These are phyloP conservation scores for Polydrusus tereticollis DNA, from an alignment of 2,888 invertebrate genomes.

Conservation along the genomic window DNA sequence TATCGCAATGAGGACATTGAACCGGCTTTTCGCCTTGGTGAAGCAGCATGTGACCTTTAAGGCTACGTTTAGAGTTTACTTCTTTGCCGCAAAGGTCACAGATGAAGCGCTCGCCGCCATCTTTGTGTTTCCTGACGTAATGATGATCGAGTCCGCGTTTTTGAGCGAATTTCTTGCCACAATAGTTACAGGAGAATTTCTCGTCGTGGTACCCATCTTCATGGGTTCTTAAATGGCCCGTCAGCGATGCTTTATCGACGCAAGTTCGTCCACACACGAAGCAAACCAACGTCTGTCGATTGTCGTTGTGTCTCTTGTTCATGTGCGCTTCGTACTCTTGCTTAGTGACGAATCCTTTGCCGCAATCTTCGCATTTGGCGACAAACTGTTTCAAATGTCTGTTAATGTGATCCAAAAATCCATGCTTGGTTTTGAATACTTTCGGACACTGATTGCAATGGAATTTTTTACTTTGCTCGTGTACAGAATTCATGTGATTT, in stretches of 20 bases:
- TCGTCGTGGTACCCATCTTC: conserved; percentile 43
- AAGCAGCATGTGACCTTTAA: conserved; percentile 57
- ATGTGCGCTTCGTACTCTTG: conserved; percentile 59
- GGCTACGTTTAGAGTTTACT: conserved; percentile 63
- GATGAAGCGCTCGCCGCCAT: conserved; percentile 53
- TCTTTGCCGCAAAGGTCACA: conserved; percentile 71
- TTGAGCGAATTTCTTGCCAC: conserved; percentile 52
- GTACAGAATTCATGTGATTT: conserved; percentile 52
- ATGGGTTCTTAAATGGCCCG: conserved; percentile 48
- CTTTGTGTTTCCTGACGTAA: conserved; percentile 51
- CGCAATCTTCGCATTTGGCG: conserved; percentile 62
- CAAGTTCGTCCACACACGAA: conserved; percentile 52
- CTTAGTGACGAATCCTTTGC: conserved; percentile 57
- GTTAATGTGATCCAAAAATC: conserved; percentile 68
- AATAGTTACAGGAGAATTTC: conserved; percentile 47
- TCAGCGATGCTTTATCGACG: conserved; percentile 54
- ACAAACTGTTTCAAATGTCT: conserved; percentile 70
- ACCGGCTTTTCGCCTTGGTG: conserved; percentile 65
- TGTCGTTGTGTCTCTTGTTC: conserved; percentile 54
- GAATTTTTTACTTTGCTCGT: conserved; percentile 44
- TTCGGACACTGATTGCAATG: conserved; percentile 72
- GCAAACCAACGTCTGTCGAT: conserved; percentile 49
- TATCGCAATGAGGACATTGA: conserved; percentile 71
- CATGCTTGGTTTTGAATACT: conserved; percentile 64
- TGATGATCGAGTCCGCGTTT: conserved; percentile 52